A percentile compares a stretch with the other conserved stretches of the same genome.
Evolutionary conservation across 2,113 vertebrate species (phyloP).

Genomic region (Catagonus wagneri): DNA sequence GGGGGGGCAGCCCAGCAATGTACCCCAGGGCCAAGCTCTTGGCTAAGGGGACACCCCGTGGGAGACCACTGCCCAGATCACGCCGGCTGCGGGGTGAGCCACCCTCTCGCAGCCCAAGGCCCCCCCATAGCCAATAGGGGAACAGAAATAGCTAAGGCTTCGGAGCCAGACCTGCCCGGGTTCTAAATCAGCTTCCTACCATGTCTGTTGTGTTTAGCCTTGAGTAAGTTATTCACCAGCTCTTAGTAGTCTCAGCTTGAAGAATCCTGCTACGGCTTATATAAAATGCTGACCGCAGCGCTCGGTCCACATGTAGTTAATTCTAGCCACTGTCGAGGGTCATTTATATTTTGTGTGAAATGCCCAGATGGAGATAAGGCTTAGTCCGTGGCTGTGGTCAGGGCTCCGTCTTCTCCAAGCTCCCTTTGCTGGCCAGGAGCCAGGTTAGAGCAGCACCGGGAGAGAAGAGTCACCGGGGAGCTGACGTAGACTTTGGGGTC

Average conservation of each 20-base stretch:
- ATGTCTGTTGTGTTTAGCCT: neutral
- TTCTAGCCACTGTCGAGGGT: conserved; percentile 33
- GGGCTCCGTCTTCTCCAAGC: neutral
- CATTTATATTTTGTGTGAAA: conserved; percentile 49
- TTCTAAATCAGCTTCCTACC: conserved; percentile 47
- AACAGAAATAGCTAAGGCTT: neutral
- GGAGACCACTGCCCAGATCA: neutral
- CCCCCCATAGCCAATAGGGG: neutral
- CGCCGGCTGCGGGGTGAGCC: neutral
- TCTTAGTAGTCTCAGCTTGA: conserved; percentile 18
- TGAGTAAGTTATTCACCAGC: conserved; percentile 57
- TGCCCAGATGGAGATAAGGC: neutral
- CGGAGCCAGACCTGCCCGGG: neutral
- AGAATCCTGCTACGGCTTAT: conserved; percentile 4
- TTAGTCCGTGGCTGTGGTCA: neutral
- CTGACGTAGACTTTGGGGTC: neutral
- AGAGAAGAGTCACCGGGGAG: neutral
- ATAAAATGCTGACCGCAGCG: conserved; percentile 52
- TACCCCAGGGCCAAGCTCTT: neutral
- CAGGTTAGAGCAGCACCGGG: neutral
- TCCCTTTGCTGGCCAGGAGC: neutral
- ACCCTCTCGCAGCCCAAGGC: neutral
- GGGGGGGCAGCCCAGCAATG: neutral
- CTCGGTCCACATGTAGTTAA: conserved; percentile 36
- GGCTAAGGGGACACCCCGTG: no score